Evolutionary conservation across 2,888 invertebrate species (phyloP).

Genomic region (Dugesia japonica): DNA sequence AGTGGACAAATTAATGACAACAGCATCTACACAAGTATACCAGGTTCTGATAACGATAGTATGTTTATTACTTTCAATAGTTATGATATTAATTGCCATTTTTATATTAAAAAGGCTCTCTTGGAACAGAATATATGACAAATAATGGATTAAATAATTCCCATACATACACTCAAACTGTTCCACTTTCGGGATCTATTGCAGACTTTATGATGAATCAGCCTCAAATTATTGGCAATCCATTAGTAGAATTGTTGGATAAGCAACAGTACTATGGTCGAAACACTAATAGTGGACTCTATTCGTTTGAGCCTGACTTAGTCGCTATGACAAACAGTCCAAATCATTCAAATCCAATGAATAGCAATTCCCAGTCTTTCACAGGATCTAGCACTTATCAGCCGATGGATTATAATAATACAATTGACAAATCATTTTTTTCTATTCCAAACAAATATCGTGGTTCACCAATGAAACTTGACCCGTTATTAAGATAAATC

Average conservation of each 20-base stretch:
- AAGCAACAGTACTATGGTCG: background rate
- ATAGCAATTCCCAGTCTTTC: conserved; percentile 5
- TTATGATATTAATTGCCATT: too few species aligned
- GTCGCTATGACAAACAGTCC: conserved; percentile 5
- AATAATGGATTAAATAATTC: background rate
- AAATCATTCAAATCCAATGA: background rate
- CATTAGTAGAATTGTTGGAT: background rate
- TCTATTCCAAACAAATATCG: conserved; percentile 6
- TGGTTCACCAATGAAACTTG: background rate
- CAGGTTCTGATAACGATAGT: background rate
- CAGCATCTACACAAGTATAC: background rate
- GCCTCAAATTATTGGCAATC: background rate
- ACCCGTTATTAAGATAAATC: background rate
- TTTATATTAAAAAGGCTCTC: background rate
- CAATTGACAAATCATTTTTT: background rate
- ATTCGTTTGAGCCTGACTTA: background rate
- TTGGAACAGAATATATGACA: background rate
- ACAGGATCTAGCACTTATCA: conserved; percentile 15
- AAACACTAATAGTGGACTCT: background rate
- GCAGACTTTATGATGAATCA: conserved; percentile 7
- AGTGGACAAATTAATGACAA: background rate
- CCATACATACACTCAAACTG: background rate
- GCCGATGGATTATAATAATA: background rate
- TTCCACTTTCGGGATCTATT: background rate
- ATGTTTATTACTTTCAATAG: too few species aligned